A percentile compares a stretch with the other conserved stretches of the same genome.
Conservation (phyloP, 2,888 invertebrate genomes). For the Caenorhabditis imperialis region DNA sequence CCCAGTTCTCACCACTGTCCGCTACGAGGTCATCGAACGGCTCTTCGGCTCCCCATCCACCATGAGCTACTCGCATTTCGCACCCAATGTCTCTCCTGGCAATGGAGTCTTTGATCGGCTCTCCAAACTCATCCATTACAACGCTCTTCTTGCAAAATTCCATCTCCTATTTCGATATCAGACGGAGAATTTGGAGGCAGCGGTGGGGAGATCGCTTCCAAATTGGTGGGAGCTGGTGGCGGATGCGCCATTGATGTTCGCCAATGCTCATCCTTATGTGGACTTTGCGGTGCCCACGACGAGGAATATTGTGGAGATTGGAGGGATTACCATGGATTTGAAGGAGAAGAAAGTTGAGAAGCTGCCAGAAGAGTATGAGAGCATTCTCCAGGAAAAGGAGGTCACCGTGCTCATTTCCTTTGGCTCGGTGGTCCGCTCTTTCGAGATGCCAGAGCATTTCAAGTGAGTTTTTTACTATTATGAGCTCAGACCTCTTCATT, state of each 20-base stretch:
- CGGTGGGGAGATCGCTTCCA: neutral
- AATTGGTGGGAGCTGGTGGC: constrained; percentile 1
- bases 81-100: too few species aligned
- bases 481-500: too few species aligned
- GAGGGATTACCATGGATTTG: constrained; percentile 25
- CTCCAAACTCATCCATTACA: neutral
- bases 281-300: constrained; percentile 18
- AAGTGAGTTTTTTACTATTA: too few species aligned
- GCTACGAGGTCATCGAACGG: too few species aligned
- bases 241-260: constrained; percentile 4
- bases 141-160: too few species aligned
- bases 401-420: constrained; percentile 41
- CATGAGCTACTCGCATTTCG: neutral
- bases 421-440: constrained; percentile 36
- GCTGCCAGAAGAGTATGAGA: constrained; percentile 33
- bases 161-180: too few species aligned
- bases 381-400: constrained; percentile 14
- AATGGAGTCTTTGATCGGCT: neutral
- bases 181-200: neutral
- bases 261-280: constrained; percentile 16
- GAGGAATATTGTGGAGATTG: constrained; percentile 1
- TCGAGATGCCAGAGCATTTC: constrained; percentile 35
- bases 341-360: neutral
- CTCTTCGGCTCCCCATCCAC: too few species aligned
- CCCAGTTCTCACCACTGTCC: neutral